Conservation (phyloP, 1,140 invertebrate genomes). For the Daktulosphaira vitifoliae region DNA sequence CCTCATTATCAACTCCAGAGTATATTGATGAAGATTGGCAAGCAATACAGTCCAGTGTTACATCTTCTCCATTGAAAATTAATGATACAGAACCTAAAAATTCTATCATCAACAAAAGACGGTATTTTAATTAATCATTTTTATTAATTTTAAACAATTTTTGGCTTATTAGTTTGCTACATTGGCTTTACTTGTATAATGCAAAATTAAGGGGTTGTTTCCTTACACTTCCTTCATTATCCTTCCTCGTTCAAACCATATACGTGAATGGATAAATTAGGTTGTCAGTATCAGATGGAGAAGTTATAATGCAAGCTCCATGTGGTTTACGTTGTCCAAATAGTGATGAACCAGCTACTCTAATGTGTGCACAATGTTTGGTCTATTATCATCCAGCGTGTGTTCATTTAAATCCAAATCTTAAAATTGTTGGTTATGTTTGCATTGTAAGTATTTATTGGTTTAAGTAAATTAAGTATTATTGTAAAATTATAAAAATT, state of each 20-base stretch:
- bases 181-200: slow-evolving; percentile 10
- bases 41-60: slow-evolving; percentile 5
- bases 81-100: background rate
- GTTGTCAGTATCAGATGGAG: slow-evolving; percentile 28
- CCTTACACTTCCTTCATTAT: slow-evolving; percentile 28
- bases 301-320: slow-evolving; percentile 21
- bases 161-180: slow-evolving; percentile 25
- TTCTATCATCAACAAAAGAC: background rate
- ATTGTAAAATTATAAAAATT: background rate
- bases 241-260: slow-evolving; percentile 30
- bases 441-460: slow-evolving; percentile 6
- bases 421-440: slow-evolving; percentile 30
- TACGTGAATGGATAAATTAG: slow-evolving; percentile 32
- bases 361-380: slow-evolving; percentile 27
- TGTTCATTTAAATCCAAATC: slow-evolving; percentile 26
- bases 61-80: background rate
- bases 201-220: slow-evolving; percentile 26
- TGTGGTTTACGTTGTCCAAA: slow-evolving; percentile 22
- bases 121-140: slow-evolving; percentile 5
- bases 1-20: slow-evolving; percentile 5
- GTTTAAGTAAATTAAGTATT: background rate
- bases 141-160: background rate
- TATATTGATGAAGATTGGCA: slow-evolving; percentile 20
- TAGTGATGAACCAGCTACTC: slow-evolving; percentile 11
- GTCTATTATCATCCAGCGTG: slow-evolving; percentile 28